Base-by-base conservation (phyloP, 2,888 invertebrate species). In the Molorchus minor region DNA sequence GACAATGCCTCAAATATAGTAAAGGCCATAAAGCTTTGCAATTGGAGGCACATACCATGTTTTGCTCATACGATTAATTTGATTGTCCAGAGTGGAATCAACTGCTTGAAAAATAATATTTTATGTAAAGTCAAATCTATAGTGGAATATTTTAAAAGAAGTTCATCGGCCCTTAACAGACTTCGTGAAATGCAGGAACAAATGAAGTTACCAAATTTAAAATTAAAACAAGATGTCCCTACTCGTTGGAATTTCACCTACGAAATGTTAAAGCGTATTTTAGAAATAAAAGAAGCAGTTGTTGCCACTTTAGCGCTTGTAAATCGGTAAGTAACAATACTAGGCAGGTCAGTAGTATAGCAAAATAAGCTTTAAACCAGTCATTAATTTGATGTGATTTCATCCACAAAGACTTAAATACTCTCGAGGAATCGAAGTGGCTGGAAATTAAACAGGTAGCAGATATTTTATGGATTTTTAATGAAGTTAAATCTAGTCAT, bases 51-150 rank as follows among this genome's bases (percentile, higher is more conserved):
- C 56, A 40, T 71, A 33, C 62, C 62, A 33, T 73, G 71, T 61
- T 73, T 70, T 53, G 71, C 72, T 21, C 72, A 73, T 56, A 64
- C 56, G 44, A 40, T 73, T 40, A 73, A 72, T 61, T 57, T 72
- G 21, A 56, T 72, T 49, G 68, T 70, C 13, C 66, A 68, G 61
- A 44, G 49, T 54, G 62, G 61, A 47, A 33, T 33, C 33, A 12
- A 33, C 33, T 33, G 33, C 5, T 51, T 71, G 7, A 55, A 57
- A 49, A 40, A 35, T 41, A 13, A 7, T 8, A 61, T 69, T 10
- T 35, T 56, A 49, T 44, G 59, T 30, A 70, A 69, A 58, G 61
- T 61, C 33, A 62, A 62, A 55, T 8, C 33, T 19, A 43, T 69
- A 33, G 64, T 63, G 10, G 67, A 66, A 53, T 65, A 67, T 65